These are phyloP conservation scores for Caenorhabditis parvicauda DNA, from an alignment of 2,888 invertebrate genomes.

Conservation along the genomic window DNA sequence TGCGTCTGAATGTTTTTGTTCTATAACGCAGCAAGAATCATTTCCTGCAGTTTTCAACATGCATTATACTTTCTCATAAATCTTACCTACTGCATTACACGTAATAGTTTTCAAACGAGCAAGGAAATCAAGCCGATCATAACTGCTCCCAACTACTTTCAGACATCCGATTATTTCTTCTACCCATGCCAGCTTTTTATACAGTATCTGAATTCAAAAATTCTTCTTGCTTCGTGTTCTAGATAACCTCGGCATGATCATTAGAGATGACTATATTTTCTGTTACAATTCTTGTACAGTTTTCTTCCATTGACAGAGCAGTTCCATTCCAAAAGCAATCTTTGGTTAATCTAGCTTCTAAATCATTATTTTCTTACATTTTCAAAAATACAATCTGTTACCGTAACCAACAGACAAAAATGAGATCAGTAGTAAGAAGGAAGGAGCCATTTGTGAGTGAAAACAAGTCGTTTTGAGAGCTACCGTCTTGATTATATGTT, in stretches of 20 bases:
- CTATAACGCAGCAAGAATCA: too few species aligned
- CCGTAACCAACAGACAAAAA: not conserved
- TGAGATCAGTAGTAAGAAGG: too few species aligned
- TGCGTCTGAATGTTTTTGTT: too few species aligned
- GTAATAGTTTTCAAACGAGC: constrained; percentile 18
- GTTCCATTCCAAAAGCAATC: constrained; percentile 26
- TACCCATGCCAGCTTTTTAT: constrained; percentile 17
- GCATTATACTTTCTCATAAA: too few species aligned
- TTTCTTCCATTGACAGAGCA: constrained; percentile 8
- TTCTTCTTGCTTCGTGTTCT: not conserved
- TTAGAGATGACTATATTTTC: constrained; percentile 3
- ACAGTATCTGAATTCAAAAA: constrained; percentile 11
- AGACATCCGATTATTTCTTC: constrained; percentile 22
- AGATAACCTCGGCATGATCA: constrained; percentile 10
- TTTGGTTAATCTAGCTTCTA: constrained; percentile 18
- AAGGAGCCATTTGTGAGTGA: not conserved
- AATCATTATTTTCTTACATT: constrained; percentile 3
- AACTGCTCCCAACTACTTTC: constrained; percentile 11
- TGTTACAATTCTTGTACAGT: constrained; percentile 19
- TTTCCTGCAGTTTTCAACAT: too few species aligned
- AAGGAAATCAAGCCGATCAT: constrained; percentile 21
- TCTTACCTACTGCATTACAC: constrained; percentile 13
- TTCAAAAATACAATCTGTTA: not conserved
- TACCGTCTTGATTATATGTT: too few species aligned
- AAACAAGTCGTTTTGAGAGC: constrained; percentile 1